A percentile compares a stretch with the other conserved stretches of the same genome.
These are phyloP conservation scores for Phytoseiulus persimilis DNA, from an alignment of 2,888 invertebrate genomes.

Conservation along the genomic window DNA sequence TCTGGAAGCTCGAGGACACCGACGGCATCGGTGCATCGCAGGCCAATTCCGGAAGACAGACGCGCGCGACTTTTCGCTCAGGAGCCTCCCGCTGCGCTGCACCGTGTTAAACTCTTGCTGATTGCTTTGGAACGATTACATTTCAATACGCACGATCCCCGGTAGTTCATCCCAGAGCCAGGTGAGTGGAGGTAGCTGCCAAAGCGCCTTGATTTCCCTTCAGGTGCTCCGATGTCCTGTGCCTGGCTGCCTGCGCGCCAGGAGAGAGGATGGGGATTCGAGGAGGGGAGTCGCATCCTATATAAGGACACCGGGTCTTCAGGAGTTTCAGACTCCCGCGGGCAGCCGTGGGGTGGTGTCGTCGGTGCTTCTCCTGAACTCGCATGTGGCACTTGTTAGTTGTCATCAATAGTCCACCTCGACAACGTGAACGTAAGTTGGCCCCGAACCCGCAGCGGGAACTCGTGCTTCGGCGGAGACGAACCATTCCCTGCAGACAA, in stretches of 20 bases:
- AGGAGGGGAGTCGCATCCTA: conserved; percentile 5
- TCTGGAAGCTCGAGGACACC: too few species aligned
- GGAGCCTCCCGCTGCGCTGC: too few species aligned
- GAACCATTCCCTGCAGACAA: too few species aligned
- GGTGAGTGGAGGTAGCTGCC: neutral
- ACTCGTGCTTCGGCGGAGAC: neutral
- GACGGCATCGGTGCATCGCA: too few species aligned
- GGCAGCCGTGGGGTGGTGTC: neutral
- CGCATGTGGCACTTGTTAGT: conserved; percentile 5
- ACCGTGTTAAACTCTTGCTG: too few species aligned
- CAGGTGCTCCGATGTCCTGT: neutral
- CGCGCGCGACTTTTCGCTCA: too few species aligned
- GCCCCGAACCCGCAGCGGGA: neutral
- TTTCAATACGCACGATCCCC: neutral
- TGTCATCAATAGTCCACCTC: neutral
- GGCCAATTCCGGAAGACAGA: too few species aligned
- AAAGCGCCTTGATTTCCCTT: neutral
- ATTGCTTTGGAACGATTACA: neutral
- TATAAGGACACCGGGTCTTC: neutral
- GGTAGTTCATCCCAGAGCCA: neutral
- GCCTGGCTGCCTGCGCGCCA: neutral
- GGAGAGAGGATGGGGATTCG: conserved; percentile 5
- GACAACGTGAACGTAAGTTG: neutral
- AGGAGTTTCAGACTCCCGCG: neutral
- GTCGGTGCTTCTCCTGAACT: neutral